Percentiles rank a stretch among this genome's conserved stretches.
phyloP scores from a whole-genome alignment of 1,140 invertebrate genomes.

The Chrysopa pallens region DNA sequence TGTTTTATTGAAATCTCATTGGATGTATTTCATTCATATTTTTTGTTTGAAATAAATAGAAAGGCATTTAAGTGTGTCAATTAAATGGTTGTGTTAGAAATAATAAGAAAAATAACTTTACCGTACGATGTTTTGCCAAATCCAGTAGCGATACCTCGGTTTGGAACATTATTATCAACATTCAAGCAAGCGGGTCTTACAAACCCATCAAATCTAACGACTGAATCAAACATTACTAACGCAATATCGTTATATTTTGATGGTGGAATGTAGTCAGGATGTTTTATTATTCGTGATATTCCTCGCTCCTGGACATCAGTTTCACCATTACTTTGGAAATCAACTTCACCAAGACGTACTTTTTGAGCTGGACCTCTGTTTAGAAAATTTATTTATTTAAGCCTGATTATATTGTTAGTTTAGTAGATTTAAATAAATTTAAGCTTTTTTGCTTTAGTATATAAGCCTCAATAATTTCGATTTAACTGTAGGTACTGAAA shows the following conservation, averaged over 20 bases:
- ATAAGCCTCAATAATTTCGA: too few relatives aligned
- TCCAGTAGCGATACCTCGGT: not conserved
- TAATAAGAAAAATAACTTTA: too few relatives aligned
- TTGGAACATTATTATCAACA: not conserved
- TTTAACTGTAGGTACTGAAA: too few relatives aligned
- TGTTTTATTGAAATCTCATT: too few relatives aligned
- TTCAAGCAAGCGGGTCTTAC: slow-evolving; percentile 65
- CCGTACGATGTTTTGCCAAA: not conserved
- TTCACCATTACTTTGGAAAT: not conserved
- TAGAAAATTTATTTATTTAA: too few relatives aligned
- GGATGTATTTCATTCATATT: too few relatives aligned
- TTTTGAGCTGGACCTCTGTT: not conserved
- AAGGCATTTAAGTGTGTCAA: too few relatives aligned
- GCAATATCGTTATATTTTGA: slow-evolving; percentile 50
- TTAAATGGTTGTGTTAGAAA: too few relatives aligned
- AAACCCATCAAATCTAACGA: slow-evolving; percentile 47
- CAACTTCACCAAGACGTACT: not conserved
- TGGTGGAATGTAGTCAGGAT: slow-evolving; percentile 25
- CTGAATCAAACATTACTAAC: slow-evolving; percentile 43
- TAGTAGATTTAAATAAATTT: too few relatives aligned
- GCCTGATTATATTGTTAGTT: too few relatives aligned
- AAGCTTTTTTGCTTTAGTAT: too few relatives aligned
- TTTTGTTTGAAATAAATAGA: too few relatives aligned
- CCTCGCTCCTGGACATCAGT: slow-evolving; percentile 16
- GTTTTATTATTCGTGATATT: slow-evolving; percentile 21